These are phyloP conservation scores for Acrocyrtus sp. DNA, from an alignment of 2,888 invertebrate species.

Conservation along the genomic window DNA sequence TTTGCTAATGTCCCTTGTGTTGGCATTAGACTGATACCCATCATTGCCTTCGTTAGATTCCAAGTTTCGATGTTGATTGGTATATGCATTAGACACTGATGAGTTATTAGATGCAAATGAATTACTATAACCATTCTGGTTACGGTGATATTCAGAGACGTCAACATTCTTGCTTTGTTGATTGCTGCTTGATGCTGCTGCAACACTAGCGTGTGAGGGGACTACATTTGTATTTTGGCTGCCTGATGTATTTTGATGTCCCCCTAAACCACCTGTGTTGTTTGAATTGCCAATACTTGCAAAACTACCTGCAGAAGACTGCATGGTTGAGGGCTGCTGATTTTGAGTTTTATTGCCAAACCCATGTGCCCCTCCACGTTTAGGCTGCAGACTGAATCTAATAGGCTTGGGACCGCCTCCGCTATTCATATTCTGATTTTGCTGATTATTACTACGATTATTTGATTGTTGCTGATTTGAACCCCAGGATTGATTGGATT, in stretches of 20 bases:
- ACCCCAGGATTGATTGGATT: constrained; percentile 41
- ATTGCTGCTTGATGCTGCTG: constrained; percentile 25
- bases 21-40: not conserved
- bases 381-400: constrained; percentile 55
- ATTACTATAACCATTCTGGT: constrained; percentile 37
- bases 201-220: constrained; percentile 27
- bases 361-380: constrained; percentile 42
- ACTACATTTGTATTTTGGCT: constrained; percentile 25
- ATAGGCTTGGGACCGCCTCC: constrained; percentile 56
- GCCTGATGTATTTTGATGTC: constrained; percentile 27
- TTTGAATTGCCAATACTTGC: no score
- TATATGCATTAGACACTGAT: constrained; percentile 20
- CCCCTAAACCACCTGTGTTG: constrained; percentile 9
- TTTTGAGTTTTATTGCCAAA: constrained; percentile 34
- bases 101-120: constrained; percentile 38
- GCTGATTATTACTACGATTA: constrained; percentile 31
- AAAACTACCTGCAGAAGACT: constrained; percentile 17
- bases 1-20: constrained; percentile 32
- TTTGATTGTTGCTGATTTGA: constrained; percentile 34
- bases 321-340: constrained; percentile 14
- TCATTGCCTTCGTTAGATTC: constrained; percentile 4
- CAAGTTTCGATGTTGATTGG: constrained; percentile 11
- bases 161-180: constrained; percentile 21
- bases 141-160: constrained; percentile 36
- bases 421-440: constrained; percentile 25